A percentile compares a stretch with the other conserved stretches of the same genome.
Conservation (phyloP, 1,140 invertebrate genomes). For the Lasioglossum albipes region DNA sequence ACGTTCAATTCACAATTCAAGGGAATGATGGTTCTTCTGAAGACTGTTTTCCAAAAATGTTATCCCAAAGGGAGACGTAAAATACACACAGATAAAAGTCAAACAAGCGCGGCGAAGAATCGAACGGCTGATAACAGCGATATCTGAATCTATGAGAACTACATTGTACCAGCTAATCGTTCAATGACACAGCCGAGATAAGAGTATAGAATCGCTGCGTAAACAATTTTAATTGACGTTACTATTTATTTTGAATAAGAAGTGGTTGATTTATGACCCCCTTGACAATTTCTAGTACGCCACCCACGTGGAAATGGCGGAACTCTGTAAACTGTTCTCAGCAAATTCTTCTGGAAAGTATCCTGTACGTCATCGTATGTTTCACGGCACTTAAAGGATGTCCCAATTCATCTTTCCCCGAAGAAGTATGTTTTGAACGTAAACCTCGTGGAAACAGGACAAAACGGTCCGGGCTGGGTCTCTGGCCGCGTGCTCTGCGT, state of each 20-base stretch:
- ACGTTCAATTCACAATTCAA: no score
- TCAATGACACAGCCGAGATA: neutral
- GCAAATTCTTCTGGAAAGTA: constrained; percentile 13
- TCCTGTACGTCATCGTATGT: constrained; percentile 13
- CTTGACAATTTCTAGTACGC: neutral
- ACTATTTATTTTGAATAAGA: neutral
- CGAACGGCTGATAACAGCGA: neutral
- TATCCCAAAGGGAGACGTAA: neutral
- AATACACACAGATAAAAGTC: neutral
- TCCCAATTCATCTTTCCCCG: constrained; percentile 43
- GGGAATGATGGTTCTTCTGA: no score
- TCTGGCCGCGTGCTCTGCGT: constrained; percentile 25
- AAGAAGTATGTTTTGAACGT: constrained; percentile 40
- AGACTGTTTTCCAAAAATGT: neutral
- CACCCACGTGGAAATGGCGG: neutral
- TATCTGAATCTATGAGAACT: neutral
- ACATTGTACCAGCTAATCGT: neutral
- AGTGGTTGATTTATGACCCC: neutral
- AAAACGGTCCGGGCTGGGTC: neutral
- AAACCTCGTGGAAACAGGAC: constrained; percentile 24
- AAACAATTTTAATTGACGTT: neutral
- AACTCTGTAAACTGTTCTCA: neutral
- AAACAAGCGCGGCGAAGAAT: neutral
- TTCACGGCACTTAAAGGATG: constrained; percentile 50
- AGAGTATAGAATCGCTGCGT: neutral